A percentile compares a stretch with the other conserved stretches of the same genome.
These are phyloP conservation scores for Trilocha varians DNA, from an alignment of 2,888 invertebrate species.

Conservation along the genomic window DNA sequence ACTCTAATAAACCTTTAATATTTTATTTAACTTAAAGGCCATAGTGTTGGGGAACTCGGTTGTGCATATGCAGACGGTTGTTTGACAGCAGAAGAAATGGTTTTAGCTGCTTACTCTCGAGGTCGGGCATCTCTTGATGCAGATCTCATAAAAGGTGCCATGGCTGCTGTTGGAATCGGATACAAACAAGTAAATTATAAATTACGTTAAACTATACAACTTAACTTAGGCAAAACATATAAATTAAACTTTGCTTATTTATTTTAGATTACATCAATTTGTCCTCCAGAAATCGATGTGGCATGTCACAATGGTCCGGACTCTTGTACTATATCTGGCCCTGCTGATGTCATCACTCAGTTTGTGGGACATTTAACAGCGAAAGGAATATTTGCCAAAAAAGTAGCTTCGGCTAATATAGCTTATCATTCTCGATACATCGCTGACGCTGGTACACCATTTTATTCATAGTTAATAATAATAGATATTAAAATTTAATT, in stretches of 20 bases:
- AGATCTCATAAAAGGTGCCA: conserved; percentile 80
- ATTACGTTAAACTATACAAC: no score
- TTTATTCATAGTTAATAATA: no score
- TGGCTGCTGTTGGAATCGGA: conserved; percentile 89
- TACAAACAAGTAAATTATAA: conserved; percentile 65
- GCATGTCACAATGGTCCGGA: conserved; percentile 88
- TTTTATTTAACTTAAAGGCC: conserved; percentile 78
- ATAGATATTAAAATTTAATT: no score
- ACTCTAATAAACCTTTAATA: no score
- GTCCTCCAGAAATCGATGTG: conserved; percentile 78
- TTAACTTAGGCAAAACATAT: no score
- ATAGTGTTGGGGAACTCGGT: no score
- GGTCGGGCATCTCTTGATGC: conserved; percentile 82
- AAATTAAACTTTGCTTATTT: no score
- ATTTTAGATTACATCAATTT: conserved; percentile 33
- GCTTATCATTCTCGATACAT: conserved; percentile 93
- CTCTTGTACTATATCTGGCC: no score
- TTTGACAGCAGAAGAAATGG: no score
- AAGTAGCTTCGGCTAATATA: conserved; percentile 81
- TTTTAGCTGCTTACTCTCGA: conserved; percentile 86
- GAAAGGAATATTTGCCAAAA: conserved; percentile 48
- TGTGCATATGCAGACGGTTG: no score
- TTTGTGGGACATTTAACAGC: conserved; percentile 67
- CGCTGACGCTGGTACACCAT: conserved; percentile 66
- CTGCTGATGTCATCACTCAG: conserved; percentile 65